Conservation (phyloP, 2,797 vertebrate species). For the Enoplosus armatus region DNA sequence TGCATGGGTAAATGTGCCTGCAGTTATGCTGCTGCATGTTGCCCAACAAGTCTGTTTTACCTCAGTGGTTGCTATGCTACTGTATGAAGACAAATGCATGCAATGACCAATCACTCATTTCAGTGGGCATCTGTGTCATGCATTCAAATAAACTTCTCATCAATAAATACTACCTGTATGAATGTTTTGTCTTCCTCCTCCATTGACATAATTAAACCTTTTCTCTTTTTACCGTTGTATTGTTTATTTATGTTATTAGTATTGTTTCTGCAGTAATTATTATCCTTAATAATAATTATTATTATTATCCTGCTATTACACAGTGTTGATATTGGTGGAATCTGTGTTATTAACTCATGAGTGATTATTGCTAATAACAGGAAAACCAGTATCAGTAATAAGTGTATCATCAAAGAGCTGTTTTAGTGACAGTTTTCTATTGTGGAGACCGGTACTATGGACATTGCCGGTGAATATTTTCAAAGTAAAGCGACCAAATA, state of each 20-base stretch:
- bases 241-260: too few species aligned
- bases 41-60: slow-evolving; percentile 13
- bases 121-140: too few species aligned
- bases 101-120: not conserved
- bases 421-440: not conserved
- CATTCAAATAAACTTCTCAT: not conserved
- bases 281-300: too few species aligned
- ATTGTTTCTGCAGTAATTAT: too few species aligned
- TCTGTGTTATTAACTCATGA: too few species aligned
- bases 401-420: too few species aligned
- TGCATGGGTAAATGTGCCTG: not conserved
- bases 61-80: slow-evolving; percentile 29
- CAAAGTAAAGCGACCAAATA: not conserved
- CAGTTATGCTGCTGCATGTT: not conserved
- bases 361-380: not conserved
- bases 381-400: not conserved
- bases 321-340: not conserved
- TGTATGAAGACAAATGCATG: slow-evolving; percentile 6
- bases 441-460: not conserved
- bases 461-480: not conserved
- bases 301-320: too few species aligned
- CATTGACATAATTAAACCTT: too few species aligned
- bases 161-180: not conserved
- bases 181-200: not conserved
- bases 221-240: not conserved